Conservation (phyloP, 1,140 invertebrate species). For the Bombus confusus region DNA sequence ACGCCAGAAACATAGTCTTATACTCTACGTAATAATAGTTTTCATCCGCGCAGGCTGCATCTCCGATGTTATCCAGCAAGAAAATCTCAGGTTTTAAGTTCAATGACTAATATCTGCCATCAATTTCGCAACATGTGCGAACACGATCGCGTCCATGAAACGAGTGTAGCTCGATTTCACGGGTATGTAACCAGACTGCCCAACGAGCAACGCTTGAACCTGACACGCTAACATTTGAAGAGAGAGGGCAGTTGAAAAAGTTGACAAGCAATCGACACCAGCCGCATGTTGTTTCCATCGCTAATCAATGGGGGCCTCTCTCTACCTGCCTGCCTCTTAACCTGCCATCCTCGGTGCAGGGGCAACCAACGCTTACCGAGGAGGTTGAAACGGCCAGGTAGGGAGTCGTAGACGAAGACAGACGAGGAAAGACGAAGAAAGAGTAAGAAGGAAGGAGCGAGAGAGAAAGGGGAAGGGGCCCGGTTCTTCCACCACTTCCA, state of each 20-base stretch:
- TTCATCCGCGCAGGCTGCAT: background rate
- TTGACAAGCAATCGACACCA: conserved; percentile 16
- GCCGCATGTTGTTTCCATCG: conserved; percentile 31
- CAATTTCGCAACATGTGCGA: background rate
- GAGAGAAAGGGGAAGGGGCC: conserved; percentile 33
- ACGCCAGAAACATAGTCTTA: background rate
- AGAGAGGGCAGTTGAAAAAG: conserved; percentile 6
- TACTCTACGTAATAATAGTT: background rate
- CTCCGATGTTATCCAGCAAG: background rate
- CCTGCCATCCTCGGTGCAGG: conserved; percentile 32
- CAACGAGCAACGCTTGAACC: conserved; percentile 9
- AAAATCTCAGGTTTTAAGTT: conserved; percentile 5
- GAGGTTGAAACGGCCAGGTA: conserved; percentile 48
- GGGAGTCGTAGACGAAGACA: background rate
- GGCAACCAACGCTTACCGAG: background rate
- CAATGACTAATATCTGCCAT: background rate
- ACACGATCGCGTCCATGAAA: background rate
- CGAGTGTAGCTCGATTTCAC: conserved; percentile 14
- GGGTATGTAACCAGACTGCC: background rate
- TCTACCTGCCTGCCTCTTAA: conserved; percentile 44
- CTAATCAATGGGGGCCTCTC: conserved; percentile 45
- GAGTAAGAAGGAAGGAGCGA: background rate
- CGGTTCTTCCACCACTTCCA: conserved; percentile 1
- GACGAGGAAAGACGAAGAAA: background rate
- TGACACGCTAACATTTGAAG: conserved; percentile 24